Conservation (phyloP, 2,113 vertebrate genomes). For the Anoura caudifer region DNA sequence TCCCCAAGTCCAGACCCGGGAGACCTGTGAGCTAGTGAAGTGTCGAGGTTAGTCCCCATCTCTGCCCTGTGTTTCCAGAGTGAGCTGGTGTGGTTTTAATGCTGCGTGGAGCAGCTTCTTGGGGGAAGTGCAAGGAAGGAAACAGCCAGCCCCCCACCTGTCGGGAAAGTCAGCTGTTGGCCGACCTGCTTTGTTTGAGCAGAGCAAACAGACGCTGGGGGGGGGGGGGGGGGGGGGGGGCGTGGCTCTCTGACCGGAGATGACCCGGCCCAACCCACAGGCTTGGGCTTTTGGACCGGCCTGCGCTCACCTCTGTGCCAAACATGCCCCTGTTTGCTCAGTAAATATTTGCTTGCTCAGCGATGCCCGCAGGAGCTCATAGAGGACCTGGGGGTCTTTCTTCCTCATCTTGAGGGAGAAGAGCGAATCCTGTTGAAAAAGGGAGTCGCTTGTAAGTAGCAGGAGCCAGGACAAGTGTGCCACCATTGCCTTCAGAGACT, state of each 20-base stretch:
- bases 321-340: background rate
- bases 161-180: fast-evolving
- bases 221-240: no score
- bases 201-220: background rate
- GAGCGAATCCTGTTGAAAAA: background rate
- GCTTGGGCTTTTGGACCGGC: background rate
- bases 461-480: background rate
- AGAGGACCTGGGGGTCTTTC: background rate
- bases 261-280: no score
- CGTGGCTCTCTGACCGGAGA: background rate
- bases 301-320: background rate
- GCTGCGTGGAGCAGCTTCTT: fast-evolving
- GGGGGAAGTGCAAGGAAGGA: background rate
- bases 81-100: no score
- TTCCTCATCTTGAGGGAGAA: background rate
- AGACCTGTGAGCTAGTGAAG: background rate
- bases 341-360: background rate
- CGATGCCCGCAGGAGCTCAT: background rate
- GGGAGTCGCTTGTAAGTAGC: background rate
- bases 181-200: background rate
- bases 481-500: background rate
- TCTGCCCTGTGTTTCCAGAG: no score
- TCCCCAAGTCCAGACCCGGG: background rate
- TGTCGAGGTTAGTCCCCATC: background rate
- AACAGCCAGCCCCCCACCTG: background rate